Evolutionary conservation across 2,888 invertebrate species (phyloP), one percentile per base, ranked within the genome.

Genomic region (Trissonchulus latispiculum): DNA sequence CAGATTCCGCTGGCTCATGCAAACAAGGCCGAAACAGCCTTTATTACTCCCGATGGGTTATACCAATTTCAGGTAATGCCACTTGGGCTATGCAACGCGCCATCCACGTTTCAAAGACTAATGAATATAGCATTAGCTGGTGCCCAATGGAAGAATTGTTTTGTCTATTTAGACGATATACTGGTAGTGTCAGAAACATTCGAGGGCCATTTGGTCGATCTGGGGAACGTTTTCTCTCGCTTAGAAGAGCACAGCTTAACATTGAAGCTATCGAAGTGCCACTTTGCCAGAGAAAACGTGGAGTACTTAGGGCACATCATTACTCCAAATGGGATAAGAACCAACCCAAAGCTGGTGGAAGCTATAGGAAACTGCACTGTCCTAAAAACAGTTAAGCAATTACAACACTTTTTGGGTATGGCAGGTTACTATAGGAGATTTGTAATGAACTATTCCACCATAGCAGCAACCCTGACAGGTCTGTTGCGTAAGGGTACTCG

Each of bases 91-190:
- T 48, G 48, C 23, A 64, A 64, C 28, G 64, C 64, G 18, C 64
- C 64, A 31, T 8, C 64, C 8, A n/a, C 28, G 8, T 64, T 64
- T n/a, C 64, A 64, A 64, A 3, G 64, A 33, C 64, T 64, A 33
- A 64, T 64, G 64, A 33, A 64, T 15, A 64, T 29, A 8, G 28
- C 28, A 64, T 64, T 64, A 33, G 64, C 64, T 18, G 75, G 74
- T 1, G 66, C 76, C 1, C 73, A 76, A n/a, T 77, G 75, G 75
- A 70, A 73, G 1, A 75, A 70, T 1, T 74, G 75, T n/a, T 62
- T 79, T 2, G 75, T 77, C 23, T 80, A 79, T 71, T 36, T 78
- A 1, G 78, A 80, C 36, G 78, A 80, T 66, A 75, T 78, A 0
- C 72, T 80, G 8, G 74, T 78, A 0, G 76, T 73, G 37, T 75